Conservation (phyloP, 2,888 invertebrate genomes). For the Synergus itoensis region DNA sequence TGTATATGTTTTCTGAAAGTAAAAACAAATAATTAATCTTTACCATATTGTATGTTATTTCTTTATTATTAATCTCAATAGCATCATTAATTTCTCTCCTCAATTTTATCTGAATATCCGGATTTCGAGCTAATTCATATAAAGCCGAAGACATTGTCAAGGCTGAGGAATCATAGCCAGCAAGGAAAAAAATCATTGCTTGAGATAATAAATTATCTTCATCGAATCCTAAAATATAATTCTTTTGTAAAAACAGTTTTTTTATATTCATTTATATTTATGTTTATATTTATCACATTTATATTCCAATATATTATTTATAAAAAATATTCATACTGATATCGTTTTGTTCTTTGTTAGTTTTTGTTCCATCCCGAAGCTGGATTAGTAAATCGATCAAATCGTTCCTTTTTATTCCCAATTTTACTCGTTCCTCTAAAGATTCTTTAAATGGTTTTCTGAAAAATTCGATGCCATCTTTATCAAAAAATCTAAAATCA, state of each 20-base stretch:
- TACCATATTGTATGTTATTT: constrained; percentile 70
- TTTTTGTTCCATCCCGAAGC: not conserved
- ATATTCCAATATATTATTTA: not conserved
- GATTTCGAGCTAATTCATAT: constrained; percentile 28
- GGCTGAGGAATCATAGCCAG: constrained; percentile 31
- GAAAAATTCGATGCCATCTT: constrained; percentile 18
- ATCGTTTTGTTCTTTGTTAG: not conserved
- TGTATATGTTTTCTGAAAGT: not conserved
- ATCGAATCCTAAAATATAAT: not conserved
- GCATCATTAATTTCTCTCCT: constrained; percentile 61
- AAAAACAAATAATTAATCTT: not conserved
- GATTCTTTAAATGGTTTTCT: not conserved
- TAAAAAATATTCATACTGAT: not conserved
- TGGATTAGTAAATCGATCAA: constrained; percentile 10
- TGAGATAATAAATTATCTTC: constrained; percentile 22
- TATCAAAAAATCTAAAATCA: constrained; percentile 23
- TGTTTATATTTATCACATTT: no score
- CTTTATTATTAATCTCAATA: constrained; percentile 56
- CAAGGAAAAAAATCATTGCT: constrained; percentile 29
- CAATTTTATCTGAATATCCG: constrained; percentile 61
- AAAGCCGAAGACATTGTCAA: constrained; percentile 30
- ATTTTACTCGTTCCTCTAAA: not conserved
- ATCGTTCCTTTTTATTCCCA: not conserved
- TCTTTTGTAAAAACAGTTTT: not conserved
- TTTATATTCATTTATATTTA: no score